These are phyloP conservation scores for Phenganax subtilis DNA, from an alignment of 92 coral and sea anemone genomes.

Conservation along the genomic window DNA sequence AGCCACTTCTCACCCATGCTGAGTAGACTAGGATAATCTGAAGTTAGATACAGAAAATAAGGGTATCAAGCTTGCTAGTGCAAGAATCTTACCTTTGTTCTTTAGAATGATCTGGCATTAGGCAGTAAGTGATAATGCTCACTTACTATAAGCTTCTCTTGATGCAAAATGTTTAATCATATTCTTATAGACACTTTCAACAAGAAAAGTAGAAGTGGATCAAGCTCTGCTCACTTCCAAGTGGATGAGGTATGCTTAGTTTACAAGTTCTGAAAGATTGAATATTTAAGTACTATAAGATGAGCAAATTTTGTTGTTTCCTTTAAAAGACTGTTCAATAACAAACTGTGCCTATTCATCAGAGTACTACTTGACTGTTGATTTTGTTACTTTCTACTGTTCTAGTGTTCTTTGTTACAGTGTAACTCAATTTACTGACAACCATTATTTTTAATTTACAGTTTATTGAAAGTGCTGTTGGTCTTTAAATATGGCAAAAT, in stretches of 20 bases:
- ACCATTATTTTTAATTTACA: background rate
- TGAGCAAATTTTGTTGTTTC: background rate
- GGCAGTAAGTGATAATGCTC: background rate
- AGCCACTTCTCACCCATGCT: too few species aligned
- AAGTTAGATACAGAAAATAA: background rate
- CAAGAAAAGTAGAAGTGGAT: conserved; percentile 8
- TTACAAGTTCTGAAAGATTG: background rate
- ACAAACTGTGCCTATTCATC: background rate
- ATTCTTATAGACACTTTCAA: conserved; percentile 27
- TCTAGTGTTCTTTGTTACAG: too few species aligned
- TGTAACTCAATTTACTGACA: too few species aligned
- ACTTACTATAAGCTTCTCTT: background rate
- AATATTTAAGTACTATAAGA: too few species aligned
- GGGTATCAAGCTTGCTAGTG: too few species aligned
- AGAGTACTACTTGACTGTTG: background rate
- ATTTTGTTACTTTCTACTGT: too few species aligned
- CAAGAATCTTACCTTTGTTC: too few species aligned
- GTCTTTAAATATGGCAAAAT: conserved; percentile 3
- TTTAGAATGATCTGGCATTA: too few species aligned
- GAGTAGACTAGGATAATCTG: background rate
- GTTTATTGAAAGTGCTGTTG: conserved; percentile 40
- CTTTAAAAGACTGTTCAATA: background rate
- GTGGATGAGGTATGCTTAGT: conserved; percentile 53
- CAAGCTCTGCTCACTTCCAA: conserved; percentile 38
- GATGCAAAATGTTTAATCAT: background rate